Percentiles rank a stretch among this genome's conserved stretches.
phyloP scores from a whole-genome alignment of 2,797 vertebrate species.

The Florisuga fusca region DNA sequence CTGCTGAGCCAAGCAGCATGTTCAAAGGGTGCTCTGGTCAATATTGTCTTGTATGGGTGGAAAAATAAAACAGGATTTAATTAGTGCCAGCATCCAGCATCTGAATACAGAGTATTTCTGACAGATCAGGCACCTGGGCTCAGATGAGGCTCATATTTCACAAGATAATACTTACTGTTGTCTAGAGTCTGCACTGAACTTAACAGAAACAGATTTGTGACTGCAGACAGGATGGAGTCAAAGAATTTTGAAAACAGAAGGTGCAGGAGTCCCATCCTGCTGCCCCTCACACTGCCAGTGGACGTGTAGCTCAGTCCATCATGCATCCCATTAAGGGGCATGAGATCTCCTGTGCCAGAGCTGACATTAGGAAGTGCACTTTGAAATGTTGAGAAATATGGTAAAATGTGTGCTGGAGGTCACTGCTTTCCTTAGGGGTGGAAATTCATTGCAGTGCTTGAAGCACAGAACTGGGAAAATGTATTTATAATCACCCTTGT shows the following conservation, averaged over 20 bases:
- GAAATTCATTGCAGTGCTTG: not conserved
- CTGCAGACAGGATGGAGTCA: not conserved
- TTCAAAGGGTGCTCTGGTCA: not conserved
- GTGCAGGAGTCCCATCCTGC: not conserved
- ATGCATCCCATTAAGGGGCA: accelerated
- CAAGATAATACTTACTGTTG: not conserved
- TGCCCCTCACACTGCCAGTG: not conserved
- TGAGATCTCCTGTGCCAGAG: not conserved
- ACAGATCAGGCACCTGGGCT: not conserved
- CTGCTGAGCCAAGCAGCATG: not conserved
- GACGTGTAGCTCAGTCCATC: not conserved
- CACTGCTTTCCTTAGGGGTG: not conserved
- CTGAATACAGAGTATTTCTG: not conserved
- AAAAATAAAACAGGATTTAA: not conserved
- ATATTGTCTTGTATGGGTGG: too few relatives aligned
- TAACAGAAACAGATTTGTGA: not conserved
- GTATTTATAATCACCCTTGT: not conserved
- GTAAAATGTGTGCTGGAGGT: not conserved
- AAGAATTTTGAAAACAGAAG: not conserved
- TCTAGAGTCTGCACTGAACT: accelerated
- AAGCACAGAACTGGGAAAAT: not conserved
- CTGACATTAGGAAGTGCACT: not conserved
- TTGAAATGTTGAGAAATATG: not conserved
- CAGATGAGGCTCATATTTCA: not conserved
- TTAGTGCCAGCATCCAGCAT: not conserved